Evolutionary conservation across 2,113 vertebrate species (phyloP).

Genomic region (Eulemur macaco): DNA sequence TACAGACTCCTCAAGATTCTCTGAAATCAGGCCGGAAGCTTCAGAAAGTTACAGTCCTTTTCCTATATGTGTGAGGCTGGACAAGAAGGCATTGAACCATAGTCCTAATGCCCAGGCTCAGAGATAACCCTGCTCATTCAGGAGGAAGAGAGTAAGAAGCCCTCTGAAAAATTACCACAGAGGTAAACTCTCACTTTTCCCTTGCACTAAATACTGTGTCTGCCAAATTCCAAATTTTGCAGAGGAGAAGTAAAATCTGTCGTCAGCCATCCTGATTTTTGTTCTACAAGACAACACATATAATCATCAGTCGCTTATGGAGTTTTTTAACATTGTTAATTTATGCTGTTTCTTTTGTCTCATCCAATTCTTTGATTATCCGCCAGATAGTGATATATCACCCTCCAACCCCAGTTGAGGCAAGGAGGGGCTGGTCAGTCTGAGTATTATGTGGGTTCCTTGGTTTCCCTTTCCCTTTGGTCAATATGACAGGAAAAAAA

Average conservation of each 20-base stretch:
- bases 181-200: background rate
- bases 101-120: rapidly evolving
- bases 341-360: background rate
- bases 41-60: background rate
- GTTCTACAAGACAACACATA: background rate
- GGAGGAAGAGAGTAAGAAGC: background rate
- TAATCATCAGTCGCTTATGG: rapidly evolving
- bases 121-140: background rate
- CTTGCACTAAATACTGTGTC: background rate
- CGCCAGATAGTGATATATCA: background rate
- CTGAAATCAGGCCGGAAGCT: background rate
- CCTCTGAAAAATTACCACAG: background rate
- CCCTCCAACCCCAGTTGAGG: background rate
- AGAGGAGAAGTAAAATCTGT: background rate
- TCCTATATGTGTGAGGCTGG: background rate
- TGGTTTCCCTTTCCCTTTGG: background rate
- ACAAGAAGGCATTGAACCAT: background rate
- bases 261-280: slow-evolving; percentile 9
- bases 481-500: background rate
- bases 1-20: background rate
- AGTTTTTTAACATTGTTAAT: background rate
- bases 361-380: background rate
- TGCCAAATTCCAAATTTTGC: background rate
- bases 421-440: background rate
- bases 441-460: background rate